Conservation (phyloP, 2,888 invertebrate species). For the Amiota mariae region DNA sequence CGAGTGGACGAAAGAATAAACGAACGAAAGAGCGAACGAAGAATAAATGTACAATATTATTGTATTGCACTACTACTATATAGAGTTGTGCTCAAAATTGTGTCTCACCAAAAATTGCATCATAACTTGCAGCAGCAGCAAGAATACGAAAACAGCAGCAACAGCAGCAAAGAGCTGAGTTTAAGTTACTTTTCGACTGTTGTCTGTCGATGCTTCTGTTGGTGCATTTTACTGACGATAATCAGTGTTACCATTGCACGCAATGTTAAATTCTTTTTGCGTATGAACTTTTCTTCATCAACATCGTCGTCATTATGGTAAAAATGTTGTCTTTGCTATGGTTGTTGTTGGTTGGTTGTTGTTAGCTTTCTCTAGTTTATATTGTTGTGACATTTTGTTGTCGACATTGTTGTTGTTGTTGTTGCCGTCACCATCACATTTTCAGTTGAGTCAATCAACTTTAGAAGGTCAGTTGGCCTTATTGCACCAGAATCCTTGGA, state of each 20-base stretch:
- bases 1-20: background rate
- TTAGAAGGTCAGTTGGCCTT: conserved; percentile 67
- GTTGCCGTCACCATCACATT: conserved; percentile 38
- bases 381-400: background rate
- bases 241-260: no score
- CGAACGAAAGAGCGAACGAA: background rate
- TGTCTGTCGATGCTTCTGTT: no score
- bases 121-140: background rate
- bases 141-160: background rate
- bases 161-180: background rate
- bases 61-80: no score
- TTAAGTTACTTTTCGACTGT: no score
- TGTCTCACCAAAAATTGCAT: no score
- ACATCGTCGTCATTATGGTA: background rate
- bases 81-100: no score
- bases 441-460: conserved; percentile 64
- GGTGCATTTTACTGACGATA: no score
- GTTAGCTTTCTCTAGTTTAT: background rate
- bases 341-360: conserved; percentile 8
- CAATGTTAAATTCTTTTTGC: no score
- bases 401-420: conserved; percentile 15
- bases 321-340: background rate
- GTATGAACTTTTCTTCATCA: background rate
- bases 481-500: conserved; percentile 64
- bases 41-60: no score